phyloP scores from a whole-genome alignment of 2,113 vertebrate species.

The Oriolus oriolus region DNA sequence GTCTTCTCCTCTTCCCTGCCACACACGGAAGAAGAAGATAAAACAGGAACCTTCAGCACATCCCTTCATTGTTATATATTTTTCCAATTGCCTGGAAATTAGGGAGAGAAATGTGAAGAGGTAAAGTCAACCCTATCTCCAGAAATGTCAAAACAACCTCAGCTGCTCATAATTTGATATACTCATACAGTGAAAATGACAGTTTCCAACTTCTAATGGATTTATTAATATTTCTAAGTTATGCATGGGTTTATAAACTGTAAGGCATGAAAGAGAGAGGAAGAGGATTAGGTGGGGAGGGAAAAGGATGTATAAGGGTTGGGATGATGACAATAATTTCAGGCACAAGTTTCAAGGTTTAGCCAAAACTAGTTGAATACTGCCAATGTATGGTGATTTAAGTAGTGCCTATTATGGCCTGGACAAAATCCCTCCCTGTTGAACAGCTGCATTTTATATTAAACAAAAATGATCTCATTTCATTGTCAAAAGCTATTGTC shows the following conservation, averaged over 20 bases:
- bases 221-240: background rate
- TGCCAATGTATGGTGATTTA: background rate
- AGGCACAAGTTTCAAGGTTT: background rate
- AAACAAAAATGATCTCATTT: background rate
- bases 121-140: background rate
- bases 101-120: background rate
- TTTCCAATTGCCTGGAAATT: background rate
- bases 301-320: background rate
- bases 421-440: background rate
- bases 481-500: background rate
- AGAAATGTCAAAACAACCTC: background rate
- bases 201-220: background rate
- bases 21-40: background rate
- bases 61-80: background rate
- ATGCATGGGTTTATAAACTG: background rate
- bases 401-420: background rate
- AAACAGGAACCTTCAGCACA: background rate
- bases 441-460: constrained; percentile 9
- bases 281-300: background rate
- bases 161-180: background rate
- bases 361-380: background rate
- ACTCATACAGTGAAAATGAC: background rate
- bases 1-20: background rate
- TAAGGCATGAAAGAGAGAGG: background rate
- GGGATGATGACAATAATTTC: background rate